Base-by-base conservation (phyloP, 2,797 vertebrate species). In the Chloroceryle inda region DNA sequence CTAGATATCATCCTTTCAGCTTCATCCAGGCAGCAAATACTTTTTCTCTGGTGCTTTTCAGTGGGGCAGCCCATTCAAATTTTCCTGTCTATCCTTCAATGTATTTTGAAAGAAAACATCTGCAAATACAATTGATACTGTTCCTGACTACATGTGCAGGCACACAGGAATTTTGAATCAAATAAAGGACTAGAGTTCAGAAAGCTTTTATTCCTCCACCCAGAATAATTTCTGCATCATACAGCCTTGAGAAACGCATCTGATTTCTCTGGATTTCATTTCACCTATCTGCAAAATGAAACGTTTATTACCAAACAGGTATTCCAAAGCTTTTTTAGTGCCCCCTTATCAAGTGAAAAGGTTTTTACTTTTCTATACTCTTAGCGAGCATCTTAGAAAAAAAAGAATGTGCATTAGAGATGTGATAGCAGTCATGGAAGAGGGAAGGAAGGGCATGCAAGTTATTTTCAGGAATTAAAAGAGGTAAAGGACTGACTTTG, bases 391-490 rank as follows among this genome's bases (percentile, higher is more conserved):
- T 53, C 58, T 83, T 55, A 80, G 62, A 92, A 49, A 27, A 91
- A 91, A 85, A 94, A 88, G 40, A 95, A 92, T 37, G 75, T 75
- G 56, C 62, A 75, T 81, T 81, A 82, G 35, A 35, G 42, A 83
- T 75, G 59, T 86, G 24, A 42, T 6, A 40, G 69, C 35, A 72
- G 84, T 87, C 84, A 93, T n/a, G 67, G 77, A 92, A 95, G 74
- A 92, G 27, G 49, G 85, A 94, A 88, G 68, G 42, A 72, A 80
- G 67, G 85, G 73, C 52, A 88, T 64, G 67, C 3, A 6, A 92
- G 49, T 90, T 73, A 66, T 59, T 94, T 91, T 80, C 88, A 33
- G n/a, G 88, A 89, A 95, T 94, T 95, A 95, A 74, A 88, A 84
- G 53, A 89, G 24, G 80, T 47, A 95, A 84, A 91, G 75, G 75